These are phyloP conservation scores for Chloebia gouldiae DNA, from an alignment of 2,113 vertebrate genomes.

Conservation along the genomic window DNA sequence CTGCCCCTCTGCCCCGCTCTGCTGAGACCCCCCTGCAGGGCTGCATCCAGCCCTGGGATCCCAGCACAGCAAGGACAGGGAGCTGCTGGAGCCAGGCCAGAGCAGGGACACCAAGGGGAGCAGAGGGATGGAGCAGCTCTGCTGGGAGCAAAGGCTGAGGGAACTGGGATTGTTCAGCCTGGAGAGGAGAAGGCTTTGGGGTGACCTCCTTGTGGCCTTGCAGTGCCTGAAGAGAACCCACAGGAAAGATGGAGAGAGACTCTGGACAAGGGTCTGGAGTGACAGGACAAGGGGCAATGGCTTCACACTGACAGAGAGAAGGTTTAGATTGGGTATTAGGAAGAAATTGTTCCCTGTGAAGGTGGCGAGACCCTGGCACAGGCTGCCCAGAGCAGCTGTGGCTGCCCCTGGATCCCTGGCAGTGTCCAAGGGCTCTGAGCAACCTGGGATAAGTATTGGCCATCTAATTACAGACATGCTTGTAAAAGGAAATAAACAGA, in stretches of 20 bases:
- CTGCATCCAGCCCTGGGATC: neutral
- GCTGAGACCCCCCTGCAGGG: neutral
- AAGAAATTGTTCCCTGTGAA: too few relatives aligned
- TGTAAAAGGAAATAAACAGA: neutral
- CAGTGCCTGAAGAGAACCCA: neutral
- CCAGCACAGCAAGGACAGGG: neutral
- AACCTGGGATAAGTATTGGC: neutral
- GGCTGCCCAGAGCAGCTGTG: rapidly evolving
- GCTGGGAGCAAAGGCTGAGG: neutral
- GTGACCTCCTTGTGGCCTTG: neutral
- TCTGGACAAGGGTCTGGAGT: neutral
- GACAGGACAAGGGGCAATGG: neutral
- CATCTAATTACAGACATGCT: neutral
- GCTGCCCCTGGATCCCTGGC: neutral
- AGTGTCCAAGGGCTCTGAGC: neutral
- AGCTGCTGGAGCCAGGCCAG: neutral
- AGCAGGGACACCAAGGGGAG: neutral
- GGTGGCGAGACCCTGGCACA: too few relatives aligned
- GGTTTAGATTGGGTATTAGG: too few relatives aligned
- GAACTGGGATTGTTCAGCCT: neutral
- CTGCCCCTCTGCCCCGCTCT: neutral
- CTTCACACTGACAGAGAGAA: too few relatives aligned
- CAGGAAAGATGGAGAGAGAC: neutral
- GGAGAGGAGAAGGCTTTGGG: neutral
- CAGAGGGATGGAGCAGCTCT: neutral